These are phyloP conservation scores for Merluccius polli DNA, from an alignment of 2,797 vertebrate genomes.

Conservation along the genomic window DNA sequence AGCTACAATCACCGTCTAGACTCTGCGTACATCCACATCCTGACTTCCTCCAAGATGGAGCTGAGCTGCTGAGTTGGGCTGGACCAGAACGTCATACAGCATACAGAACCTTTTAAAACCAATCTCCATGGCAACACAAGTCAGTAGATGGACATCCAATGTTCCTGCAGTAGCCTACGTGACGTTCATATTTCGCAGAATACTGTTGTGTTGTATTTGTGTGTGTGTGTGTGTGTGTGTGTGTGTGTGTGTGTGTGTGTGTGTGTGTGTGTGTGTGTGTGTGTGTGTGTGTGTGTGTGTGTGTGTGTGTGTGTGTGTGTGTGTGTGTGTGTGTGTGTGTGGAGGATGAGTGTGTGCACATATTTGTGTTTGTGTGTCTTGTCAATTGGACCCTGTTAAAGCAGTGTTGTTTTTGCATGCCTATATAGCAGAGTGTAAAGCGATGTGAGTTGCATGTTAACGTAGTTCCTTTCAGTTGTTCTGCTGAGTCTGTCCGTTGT, in stretches of 20 bases:
- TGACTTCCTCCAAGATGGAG: neutral
- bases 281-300: conserved; percentile 47
- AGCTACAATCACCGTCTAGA: neutral
- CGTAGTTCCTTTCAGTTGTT: conserved; percentile 76
- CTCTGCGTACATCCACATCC: neutral
- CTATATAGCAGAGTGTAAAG: conserved; percentile 80
- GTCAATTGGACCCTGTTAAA: conserved; percentile 67
- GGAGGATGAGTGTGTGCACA: conserved; percentile 44
- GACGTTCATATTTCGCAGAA: conserved; percentile 33
- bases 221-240: conserved; percentile 49
- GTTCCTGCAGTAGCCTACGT: conserved; percentile 26
- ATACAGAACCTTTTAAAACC: conserved; percentile 5
- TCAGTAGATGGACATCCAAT: conserved; percentile 5
- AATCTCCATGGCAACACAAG: conserved; percentile 8
- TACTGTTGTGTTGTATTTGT: conserved; percentile 66
- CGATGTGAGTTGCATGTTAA: conserved; percentile 84
- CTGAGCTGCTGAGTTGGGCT: neutral
- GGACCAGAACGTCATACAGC: neutral
- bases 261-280: conserved; percentile 10
- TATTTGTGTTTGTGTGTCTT: conserved; percentile 43
- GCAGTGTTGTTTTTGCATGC: conserved; percentile 86
- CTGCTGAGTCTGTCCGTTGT: conserved; percentile 60
- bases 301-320: conserved; percentile 64
- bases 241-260: conserved; percentile 5
- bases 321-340: conserved; percentile 54